phyloP scores from a whole-genome alignment of 1,140 invertebrate genomes.

The Zaprionus davidi region DNA sequence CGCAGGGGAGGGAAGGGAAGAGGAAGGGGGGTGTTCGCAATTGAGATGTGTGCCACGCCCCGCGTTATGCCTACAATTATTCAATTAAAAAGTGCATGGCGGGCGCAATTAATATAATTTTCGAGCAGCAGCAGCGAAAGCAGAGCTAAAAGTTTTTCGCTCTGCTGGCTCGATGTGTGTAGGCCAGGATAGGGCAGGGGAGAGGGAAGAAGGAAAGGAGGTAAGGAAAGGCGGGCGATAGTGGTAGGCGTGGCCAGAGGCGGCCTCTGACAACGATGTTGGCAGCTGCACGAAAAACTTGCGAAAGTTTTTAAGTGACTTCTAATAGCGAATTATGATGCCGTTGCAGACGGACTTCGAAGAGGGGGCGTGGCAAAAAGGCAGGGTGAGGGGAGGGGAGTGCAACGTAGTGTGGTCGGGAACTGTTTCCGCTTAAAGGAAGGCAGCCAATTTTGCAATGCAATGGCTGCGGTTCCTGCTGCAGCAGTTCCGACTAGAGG shows the following conservation, averaged over 20 bases:
- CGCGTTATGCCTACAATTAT: conserved; percentile 56
- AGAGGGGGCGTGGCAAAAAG: conserved; percentile 6
- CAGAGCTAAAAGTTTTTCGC: conserved; percentile 45
- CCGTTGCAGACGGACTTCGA: conserved; percentile 23
- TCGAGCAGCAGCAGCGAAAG: conserved; percentile 37
- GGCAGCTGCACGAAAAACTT: conserved; percentile 78
- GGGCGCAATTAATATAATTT: conserved; percentile 70
- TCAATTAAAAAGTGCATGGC: conserved; percentile 64
- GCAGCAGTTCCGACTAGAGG: neutral
- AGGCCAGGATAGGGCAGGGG: neutral
- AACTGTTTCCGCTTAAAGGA: conserved; percentile 37
- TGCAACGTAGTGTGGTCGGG: neutral
- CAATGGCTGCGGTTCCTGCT: conserved; percentile 48
- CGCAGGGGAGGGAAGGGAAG: neutral
- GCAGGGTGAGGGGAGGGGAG: neutral
- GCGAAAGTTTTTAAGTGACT: conserved; percentile 78
- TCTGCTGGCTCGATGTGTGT: conserved; percentile 22
- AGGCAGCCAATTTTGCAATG: conserved; percentile 64
- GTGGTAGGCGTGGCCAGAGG: conserved; percentile 45
- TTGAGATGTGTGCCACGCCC: conserved; percentile 39
- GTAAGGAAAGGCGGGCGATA: neutral
- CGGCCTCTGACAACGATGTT: conserved; percentile 74
- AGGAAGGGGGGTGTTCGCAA: neutral
- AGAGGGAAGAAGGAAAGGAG: neutral
- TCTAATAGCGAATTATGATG: conserved; percentile 82